These are phyloP conservation scores for Aromia moschata DNA, from an alignment of 2,888 invertebrate species.

Conservation along the genomic window DNA sequence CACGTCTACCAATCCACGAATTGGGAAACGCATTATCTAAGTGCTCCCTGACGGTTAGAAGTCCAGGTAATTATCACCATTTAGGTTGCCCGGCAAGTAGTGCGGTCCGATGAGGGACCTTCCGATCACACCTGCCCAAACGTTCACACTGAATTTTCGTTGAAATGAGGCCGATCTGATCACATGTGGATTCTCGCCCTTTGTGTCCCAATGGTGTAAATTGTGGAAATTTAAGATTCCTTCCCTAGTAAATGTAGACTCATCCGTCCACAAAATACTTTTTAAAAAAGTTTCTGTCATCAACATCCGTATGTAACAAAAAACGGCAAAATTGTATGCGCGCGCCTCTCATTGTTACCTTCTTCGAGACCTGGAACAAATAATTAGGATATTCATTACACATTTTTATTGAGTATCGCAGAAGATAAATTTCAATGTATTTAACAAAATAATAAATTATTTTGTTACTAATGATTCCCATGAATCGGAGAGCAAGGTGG, in stretches of 20 bases:
- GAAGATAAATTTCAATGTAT: no score
- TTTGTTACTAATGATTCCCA: no score
- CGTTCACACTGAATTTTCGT: not conserved
- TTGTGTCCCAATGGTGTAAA: not conserved
- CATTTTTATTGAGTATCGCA: no score
- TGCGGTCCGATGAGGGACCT: not conserved
- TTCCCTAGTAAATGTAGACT: not conserved
- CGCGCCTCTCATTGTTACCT: not conserved
- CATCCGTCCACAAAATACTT: not conserved
- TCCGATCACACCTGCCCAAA: not conserved
- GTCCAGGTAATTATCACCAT: conserved; percentile 2
- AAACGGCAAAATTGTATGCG: not conserved
- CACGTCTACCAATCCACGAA: not conserved
- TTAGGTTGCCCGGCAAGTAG: not conserved
- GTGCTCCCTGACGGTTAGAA: not conserved
- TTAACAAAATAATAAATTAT: no score
- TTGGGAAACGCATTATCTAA: not conserved
- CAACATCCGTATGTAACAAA: not conserved
- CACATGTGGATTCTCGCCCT: not conserved
- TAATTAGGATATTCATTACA: no score
- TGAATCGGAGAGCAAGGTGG: no score
- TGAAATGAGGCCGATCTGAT: not conserved
- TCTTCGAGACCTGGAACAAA: not conserved
- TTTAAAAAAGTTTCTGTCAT: not conserved
- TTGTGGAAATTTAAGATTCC: not conserved